These are phyloP conservation scores for Anhinga rufa DNA, from an alignment of 2,113 vertebrate species.

Conservation along the genomic window DNA sequence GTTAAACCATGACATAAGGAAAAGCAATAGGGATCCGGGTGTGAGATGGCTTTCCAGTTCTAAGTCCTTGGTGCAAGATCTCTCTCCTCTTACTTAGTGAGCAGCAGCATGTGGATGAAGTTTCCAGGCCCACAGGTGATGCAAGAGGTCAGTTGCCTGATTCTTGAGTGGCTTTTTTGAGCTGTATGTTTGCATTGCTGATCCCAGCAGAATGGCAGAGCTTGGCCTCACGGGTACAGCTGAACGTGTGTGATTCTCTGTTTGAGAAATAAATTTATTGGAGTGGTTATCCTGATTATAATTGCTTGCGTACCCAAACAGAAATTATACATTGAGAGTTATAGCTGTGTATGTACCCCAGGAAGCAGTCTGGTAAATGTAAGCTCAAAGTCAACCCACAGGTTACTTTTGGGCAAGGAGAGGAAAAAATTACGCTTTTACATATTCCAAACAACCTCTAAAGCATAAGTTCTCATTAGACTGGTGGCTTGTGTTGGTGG, in stretches of 20 bases:
- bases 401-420: background rate
- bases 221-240: background rate
- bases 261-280: background rate
- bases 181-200: background rate
- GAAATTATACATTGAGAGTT: background rate
- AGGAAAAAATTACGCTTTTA: background rate
- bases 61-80: background rate
- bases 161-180: background rate
- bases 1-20: background rate
- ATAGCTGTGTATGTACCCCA: background rate
- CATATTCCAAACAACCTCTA: background rate
- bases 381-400: background rate
- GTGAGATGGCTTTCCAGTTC: background rate
- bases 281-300: background rate
- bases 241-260: background rate
- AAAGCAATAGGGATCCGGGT: background rate
- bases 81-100: background rate
- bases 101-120: background rate
- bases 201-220: background rate
- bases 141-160: background rate
- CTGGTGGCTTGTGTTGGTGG: background rate
- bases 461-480: background rate
- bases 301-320: background rate
- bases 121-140: background rate
- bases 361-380: background rate